Conservation (phyloP, 2,888 invertebrate genomes). For the Rhagonycha fulva region DNA sequence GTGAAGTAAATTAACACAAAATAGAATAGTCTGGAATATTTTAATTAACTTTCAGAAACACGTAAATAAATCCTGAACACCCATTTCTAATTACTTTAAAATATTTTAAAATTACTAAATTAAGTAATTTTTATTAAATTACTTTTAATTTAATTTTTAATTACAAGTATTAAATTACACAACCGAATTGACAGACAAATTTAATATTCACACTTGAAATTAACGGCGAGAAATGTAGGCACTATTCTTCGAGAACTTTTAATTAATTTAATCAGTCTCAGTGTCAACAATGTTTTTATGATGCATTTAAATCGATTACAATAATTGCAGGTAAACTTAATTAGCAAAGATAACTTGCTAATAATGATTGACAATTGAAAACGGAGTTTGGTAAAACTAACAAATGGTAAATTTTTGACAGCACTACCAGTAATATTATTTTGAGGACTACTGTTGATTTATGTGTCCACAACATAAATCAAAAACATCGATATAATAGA, state of each 20-base stretch:
- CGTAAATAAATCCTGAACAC: background rate
- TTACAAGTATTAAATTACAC: background rate
- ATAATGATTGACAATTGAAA: background rate
- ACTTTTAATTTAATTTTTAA: too few species aligned
- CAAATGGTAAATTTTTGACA: background rate
- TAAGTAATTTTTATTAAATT: too few species aligned
- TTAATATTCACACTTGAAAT: background rate
- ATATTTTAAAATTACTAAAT: background rate
- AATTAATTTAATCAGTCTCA: background rate
- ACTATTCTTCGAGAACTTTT: background rate
- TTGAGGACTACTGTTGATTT: background rate
- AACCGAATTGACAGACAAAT: background rate
- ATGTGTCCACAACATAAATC: background rate
- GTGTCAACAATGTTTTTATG: background rate
- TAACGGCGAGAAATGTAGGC: background rate
- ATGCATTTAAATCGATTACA: background rate
- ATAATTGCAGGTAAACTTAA: background rate
- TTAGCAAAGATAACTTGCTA: too few species aligned
- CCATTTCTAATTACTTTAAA: background rate
- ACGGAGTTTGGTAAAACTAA: background rate
- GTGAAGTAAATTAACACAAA: background rate
- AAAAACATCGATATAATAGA: too few species aligned
- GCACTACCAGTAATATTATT: background rate
- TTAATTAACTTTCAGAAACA: background rate
- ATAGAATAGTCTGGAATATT: background rate